Evolutionary conservation across 2,113 vertebrate species (phyloP), one percentile per base, ranked within the genome.

Genomic region (Coracopsis vasa): DNA sequence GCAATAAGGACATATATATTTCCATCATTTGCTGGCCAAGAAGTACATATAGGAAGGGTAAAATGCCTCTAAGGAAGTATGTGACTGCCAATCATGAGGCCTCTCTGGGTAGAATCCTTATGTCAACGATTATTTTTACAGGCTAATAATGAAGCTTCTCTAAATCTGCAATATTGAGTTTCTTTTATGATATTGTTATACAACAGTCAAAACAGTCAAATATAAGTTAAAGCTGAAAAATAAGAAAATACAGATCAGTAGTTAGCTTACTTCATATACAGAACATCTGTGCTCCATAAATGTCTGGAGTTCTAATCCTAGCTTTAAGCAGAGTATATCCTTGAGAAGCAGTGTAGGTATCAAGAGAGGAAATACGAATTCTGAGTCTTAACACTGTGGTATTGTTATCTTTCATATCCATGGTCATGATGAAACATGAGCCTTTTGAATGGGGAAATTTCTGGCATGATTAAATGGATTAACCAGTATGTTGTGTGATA

Each of bases 21-120:
- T 96, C 94, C 95, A 95, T 96, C 90, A 28, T 61, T 93, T 86
- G 75, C 82, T 88, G 72, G 92, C 95, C 93, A 96, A 93, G 69
- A 92, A 91, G 92, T 94, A 96, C 94, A 92, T 96, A 97, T 91
- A 95, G 91, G 62, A 95, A 97, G 88, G 56, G 56, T 91, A 45
- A 96, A 92, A 92, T 85, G 65, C 65, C 71, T 93, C 71, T 79
- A 56, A 94, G 70, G 83, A 95, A 92, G 66, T 84, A 51, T 45
- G 61, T 48, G 72, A 41, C 74, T 96, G 92, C 88, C 95, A 92
- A 13, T 97, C 93, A 66, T 92, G 90, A 96, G 95, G 81, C 91
- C 93, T 86, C 84, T 90, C 83, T 96, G 93, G 95, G 94, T 89
- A 92, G 86, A 90, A 74, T 94, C 70, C 54, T 91, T 93, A 84